These are phyloP conservation scores for Psittacula echo DNA, from an alignment of 2,797 vertebrate genomes.

Conservation along the genomic window DNA sequence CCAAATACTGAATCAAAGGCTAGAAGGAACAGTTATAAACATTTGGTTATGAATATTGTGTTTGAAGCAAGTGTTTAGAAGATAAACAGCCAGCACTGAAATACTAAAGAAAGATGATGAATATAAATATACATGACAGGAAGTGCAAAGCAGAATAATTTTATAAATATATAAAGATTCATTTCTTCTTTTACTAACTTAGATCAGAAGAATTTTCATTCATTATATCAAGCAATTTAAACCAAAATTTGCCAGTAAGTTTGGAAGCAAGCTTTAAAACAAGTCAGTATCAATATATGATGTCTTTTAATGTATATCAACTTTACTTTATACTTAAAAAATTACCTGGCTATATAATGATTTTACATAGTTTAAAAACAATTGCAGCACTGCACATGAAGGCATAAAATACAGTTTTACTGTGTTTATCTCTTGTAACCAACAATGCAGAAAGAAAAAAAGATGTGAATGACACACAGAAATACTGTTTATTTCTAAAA, in stretches of 20 bases:
- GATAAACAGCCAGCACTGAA: background rate
- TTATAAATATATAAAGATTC: background rate
- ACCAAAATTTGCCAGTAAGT: background rate
- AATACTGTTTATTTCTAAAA: background rate
- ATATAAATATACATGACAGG: background rate
- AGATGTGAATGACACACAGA: background rate
- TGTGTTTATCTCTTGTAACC: background rate
- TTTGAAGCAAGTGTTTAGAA: background rate
- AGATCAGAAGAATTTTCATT: conserved; percentile 18
- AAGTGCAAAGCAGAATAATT: conserved; percentile 8
- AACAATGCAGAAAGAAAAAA: background rate
- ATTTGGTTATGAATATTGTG: background rate
- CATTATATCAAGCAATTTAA: background rate
- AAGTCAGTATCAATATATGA: background rate
- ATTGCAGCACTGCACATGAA: background rate
- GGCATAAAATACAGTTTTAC: background rate
- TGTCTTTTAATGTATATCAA: background rate
- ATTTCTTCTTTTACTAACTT: background rate
- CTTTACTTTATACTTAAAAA: background rate
- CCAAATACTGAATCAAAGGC: background rate
- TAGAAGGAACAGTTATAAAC: background rate
- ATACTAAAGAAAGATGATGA: background rate
- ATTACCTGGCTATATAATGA: background rate
- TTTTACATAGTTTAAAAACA: background rate
- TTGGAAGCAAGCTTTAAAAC: conserved; percentile 3